Evolutionary conservation across 2,113 vertebrate genomes (phyloP), one percentile per base, ranked within the genome.

Genomic region (Podiceps cristatus): DNA sequence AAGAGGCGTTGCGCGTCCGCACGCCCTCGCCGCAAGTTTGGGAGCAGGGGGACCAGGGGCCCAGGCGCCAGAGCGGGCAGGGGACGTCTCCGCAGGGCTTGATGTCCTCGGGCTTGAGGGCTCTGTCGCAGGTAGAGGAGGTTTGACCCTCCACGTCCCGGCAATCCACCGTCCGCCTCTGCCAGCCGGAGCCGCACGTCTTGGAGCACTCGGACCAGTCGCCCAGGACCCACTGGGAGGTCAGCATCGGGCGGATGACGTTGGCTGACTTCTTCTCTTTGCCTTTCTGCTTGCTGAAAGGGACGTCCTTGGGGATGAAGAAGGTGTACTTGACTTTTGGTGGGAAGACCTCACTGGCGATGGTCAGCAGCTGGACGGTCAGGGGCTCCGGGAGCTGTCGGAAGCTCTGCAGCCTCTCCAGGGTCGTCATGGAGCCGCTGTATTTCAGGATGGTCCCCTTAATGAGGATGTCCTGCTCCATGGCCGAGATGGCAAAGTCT

Each of bases 381-480:
- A 99, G 95, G 20, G 98, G 96, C 94, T 99, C 99, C 0, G 98
- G 98, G 27, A 99, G 99, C 78, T 98, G 98, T 27, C 96, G 98
- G 98, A 99, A 99, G 97, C 99, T 99, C 98, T 99, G 99, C 49
- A 99, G 98, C 87, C 99, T 98, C 97, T 99, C 99, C 94, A 99
- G 93, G 6, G 98, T 99, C 1, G 99, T 99, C 80, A 99, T 99
- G 67, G 99, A 99, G 72, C 99, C 99, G 0, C 99, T 99, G 98
- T 99, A 99, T 68, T 99, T 99, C 6, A 99, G 98, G 73, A 99
- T 98, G 19, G 99, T 99, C 10, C 99, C 99, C 16, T 98, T 98
- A 7, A 99, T 79, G 18, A 98, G 98, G 95, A 99, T 99, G 97
- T 99, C 99, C 97, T 99, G 99, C 93, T 99, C 99, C 84, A 99